phyloP scores from a whole-genome alignment of 2,797 vertebrate genomes.

The Melanotaenia boesemani region DNA sequence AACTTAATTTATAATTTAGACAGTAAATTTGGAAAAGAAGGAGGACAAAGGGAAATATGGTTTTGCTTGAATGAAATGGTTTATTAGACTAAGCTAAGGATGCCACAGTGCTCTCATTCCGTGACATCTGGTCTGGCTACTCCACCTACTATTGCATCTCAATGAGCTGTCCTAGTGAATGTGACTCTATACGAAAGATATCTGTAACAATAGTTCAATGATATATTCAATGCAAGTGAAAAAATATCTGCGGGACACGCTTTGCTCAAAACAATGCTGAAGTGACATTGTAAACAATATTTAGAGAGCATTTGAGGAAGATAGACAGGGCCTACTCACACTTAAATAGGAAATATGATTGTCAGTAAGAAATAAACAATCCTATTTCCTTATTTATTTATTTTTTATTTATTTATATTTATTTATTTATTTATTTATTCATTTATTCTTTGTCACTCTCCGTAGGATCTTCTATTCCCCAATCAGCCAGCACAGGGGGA shows the following conservation, averaged over 20 bases:
- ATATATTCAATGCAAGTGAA: neutral
- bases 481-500: conserved; percentile 91
- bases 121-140: neutral
- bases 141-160: neutral
- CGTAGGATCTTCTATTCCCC: conserved; percentile 93
- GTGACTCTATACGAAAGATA: neutral
- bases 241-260: neutral
- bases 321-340: neutral
- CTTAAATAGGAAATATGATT: neutral
- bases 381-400: neutral
- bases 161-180: neutral
- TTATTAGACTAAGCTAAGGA: too few relatives aligned
- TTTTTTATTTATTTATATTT: neutral
- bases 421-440: neutral
- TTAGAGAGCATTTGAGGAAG: neutral
- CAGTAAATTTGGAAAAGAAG: too few relatives aligned
- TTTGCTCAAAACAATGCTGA: neutral
- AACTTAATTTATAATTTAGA: too few relatives aligned
- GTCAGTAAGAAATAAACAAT: neutral
- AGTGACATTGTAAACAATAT: neutral
- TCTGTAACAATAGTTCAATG: neutral
- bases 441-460: conserved; percentile 17
- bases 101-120: too few relatives aligned
- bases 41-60: too few relatives aligned
- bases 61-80: too few relatives aligned